phyloP scores from a whole-genome alignment of 2,888 invertebrate genomes.

The Sisyra nigra region DNA sequence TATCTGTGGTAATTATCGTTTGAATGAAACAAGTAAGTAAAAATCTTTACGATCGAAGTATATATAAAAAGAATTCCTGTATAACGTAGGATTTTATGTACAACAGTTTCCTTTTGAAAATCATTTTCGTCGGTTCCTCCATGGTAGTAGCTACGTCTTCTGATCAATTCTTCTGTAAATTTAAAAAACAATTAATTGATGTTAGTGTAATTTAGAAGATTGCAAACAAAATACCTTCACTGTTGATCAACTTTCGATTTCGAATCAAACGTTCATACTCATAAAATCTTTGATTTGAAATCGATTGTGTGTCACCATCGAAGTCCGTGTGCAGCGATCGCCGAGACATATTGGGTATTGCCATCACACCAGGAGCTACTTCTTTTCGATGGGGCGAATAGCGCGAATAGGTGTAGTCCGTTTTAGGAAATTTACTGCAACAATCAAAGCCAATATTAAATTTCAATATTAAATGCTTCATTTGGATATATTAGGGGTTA shows the following conservation, averaged over 20 bases:
- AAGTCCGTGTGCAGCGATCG: constrained; percentile 33
- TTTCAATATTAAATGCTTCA: background rate
- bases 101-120: constrained; percentile 8
- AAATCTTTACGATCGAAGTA: background rate
- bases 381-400: constrained; percentile 68
- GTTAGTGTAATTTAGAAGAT: too few species aligned
- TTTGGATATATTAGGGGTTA: too few species aligned
- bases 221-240: too few species aligned
- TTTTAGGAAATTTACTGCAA: constrained; percentile 70
- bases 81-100: background rate
- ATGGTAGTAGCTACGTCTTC: too few species aligned
- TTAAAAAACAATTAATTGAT: too few species aligned
- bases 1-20: too few species aligned
- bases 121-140: constrained; percentile 17
- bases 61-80: constrained; percentile 5
- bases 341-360: constrained; percentile 83
- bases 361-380: constrained; percentile 60
- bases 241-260: too few species aligned
- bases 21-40: background rate
- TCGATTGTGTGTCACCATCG: constrained; percentile 15
- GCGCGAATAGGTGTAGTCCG: constrained; percentile 78
- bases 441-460: background rate
- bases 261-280: too few species aligned
- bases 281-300: too few species aligned
- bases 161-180: too few species aligned